Conservation (phyloP, 1,140 invertebrate species). For the Brachionus angularis region DNA sequence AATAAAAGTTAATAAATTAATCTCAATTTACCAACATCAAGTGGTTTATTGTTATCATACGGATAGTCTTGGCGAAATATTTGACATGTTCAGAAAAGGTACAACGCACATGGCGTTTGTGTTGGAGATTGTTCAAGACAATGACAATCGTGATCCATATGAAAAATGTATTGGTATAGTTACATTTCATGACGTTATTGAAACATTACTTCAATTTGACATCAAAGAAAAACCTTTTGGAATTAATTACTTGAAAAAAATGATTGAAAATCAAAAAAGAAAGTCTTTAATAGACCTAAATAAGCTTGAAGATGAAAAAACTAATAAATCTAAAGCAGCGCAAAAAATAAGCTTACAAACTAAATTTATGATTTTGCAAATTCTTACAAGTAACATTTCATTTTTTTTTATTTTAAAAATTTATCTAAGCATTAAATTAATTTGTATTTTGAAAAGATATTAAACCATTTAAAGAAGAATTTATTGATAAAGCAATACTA, state of each 20-base stretch:
- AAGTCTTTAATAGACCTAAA: background rate
- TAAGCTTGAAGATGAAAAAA: background rate
- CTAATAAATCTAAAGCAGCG: background rate
- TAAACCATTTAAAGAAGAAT: background rate
- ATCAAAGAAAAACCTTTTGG: constrained; percentile 66
- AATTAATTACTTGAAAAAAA: background rate
- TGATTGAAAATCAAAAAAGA: background rate
- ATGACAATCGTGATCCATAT: background rate
- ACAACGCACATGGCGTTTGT: background rate
- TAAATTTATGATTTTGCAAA: background rate
- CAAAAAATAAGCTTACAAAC: background rate
- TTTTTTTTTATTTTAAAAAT: too few relatives aligned
- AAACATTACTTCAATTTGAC: constrained; percentile 86
- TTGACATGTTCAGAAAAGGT: constrained; percentile 94
- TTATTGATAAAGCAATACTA: background rate
- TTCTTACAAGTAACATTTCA: background rate
- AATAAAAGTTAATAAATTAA: constrained; percentile 82
- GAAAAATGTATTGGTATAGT: constrained; percentile 72
- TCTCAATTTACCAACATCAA: constrained; percentile 92
- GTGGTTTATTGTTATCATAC: constrained; percentile 93
- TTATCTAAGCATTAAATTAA: too few relatives aligned
- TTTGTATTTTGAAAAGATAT: too few relatives aligned
- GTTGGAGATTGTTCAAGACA: background rate
- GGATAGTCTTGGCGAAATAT: constrained; percentile 87
- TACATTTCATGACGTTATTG: constrained; percentile 86